Base-by-base conservation (phyloP, 2,888 invertebrate species). In the Saturnia pavonia region DNA sequence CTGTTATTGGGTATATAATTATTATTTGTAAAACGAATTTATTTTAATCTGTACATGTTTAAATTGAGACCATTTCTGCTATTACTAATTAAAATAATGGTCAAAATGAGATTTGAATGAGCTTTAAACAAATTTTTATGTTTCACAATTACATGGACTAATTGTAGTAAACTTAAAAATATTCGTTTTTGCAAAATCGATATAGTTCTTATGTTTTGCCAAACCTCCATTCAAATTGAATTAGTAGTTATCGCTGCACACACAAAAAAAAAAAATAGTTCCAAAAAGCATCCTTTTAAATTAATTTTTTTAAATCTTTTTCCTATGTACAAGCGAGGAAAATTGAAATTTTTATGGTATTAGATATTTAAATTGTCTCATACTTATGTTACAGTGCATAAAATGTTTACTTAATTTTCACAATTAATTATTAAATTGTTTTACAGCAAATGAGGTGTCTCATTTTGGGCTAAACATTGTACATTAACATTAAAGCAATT, bases 391-490 rank as follows among this genome's bases (percentile, higher is more conserved):
- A 25, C 25, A 14, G 14, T 27, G 12, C n/a, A 22, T 57, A 57
- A 51, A 12, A 57, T 57, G 57, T 25, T 57, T 12, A 22, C 22
- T 72, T 25, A 57, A 60, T 45, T 70, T 22, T 69, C 43, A 72
- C 27, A 69, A 12, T 45, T 71, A 65, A 68, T 69, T 65, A 65
- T n/a, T 63, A 60, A 68, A 63, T 43, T 51, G 19, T 60, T 70
- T 70, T 72, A 63, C 51, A 74, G 74, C 76, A 77, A 78, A 76
- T 78, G 78, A 77, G 78, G 76, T 78, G 78, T 78, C 78, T 78
- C 78, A 78, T 78, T 78, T 76, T 78, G 78, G 78, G 77, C 78
- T 78, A 74, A 77, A 75, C 70, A 76, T 78, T 77, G 75, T 76
- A 75, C 75, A 73, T 71, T 74, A 71, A 72, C 67, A 72, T 71